These are phyloP conservation scores for Tridacna crocea DNA, from an alignment of 2,888 invertebrate genomes.

Conservation along the genomic window DNA sequence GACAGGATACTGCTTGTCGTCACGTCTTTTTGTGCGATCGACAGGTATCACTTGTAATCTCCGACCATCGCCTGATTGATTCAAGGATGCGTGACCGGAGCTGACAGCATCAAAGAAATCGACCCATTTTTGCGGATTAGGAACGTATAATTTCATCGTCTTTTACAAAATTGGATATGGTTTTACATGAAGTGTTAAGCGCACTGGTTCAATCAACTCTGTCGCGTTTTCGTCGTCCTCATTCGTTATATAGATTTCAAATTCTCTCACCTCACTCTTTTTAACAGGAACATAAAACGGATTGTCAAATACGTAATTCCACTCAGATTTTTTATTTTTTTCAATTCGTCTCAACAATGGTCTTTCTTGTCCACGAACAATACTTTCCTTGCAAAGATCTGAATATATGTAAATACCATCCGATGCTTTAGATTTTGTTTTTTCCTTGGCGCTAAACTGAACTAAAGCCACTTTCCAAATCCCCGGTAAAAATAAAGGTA, in stretches of 20 bases:
- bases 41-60: constrained; percentile 36
- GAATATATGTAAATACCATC: constrained; percentile 11
- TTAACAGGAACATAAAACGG: constrained; percentile 44
- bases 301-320: constrained; percentile 37
- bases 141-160: constrained; percentile 2
- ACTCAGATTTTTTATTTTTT: constrained; percentile 29
- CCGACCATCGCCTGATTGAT: constrained; percentile 28
- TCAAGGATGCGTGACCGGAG: not conserved
- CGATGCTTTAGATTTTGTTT: constrained; percentile 18
- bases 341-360: constrained; percentile 44
- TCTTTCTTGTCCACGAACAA: constrained; percentile 42
- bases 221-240: constrained; percentile 12
- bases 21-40: constrained; percentile 8
- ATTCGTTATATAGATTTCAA: constrained; percentile 50
- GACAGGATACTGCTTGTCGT: constrained; percentile 26
- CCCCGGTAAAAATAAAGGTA: not conserved
- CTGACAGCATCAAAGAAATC: not conserved
- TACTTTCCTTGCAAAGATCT: constrained; percentile 46
- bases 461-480: constrained; percentile 23
- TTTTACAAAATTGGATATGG: constrained; percentile 28
- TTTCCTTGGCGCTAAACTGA: constrained; percentile 19
- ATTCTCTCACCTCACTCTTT: constrained; percentile 42
- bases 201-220: constrained; percentile 31
- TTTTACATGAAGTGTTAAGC: constrained; percentile 51
- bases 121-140: constrained; percentile 6